phyloP scores from a whole-genome alignment of 2,888 invertebrate genomes.

The Rhagonycha lutea region DNA sequence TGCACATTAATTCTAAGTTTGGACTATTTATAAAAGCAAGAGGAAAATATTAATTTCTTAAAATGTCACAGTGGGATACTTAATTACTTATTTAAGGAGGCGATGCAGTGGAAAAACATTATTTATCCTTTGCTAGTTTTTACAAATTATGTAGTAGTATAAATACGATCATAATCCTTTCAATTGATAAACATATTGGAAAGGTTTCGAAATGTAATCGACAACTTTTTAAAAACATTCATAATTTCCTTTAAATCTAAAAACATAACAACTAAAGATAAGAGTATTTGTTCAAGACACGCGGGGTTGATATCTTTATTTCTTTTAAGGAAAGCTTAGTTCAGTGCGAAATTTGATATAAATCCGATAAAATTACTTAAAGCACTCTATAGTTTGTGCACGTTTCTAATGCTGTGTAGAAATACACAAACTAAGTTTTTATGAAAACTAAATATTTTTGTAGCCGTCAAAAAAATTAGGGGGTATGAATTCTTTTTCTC shows the following conservation, averaged over 20 bases:
- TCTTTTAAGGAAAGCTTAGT: not conserved
- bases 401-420: not conserved
- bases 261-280: not conserved
- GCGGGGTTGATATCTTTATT: not conserved
- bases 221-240: not conserved
- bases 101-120: too few species aligned
- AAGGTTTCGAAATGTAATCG: not conserved
- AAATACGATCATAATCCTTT: too few species aligned
- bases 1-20: too few species aligned
- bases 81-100: too few species aligned
- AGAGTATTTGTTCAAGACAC: not conserved
- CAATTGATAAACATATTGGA: not conserved
- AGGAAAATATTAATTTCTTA: too few species aligned
- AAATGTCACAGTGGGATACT: too few species aligned
- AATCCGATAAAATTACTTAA: conserved; percentile 8
- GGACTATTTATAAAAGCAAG: too few species aligned
- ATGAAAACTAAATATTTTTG: not conserved
- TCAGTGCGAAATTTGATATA: conserved; percentile 2
- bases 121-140: too few species aligned
- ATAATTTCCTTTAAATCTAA: not conserved
- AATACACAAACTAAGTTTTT: not conserved
- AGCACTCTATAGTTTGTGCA: not conserved
- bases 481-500: too few species aligned
- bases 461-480: not conserved
- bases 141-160: too few species aligned